Base-by-base conservation (phyloP, 2,797 vertebrate species). In the Synaphobranchus kaupii region DNA sequence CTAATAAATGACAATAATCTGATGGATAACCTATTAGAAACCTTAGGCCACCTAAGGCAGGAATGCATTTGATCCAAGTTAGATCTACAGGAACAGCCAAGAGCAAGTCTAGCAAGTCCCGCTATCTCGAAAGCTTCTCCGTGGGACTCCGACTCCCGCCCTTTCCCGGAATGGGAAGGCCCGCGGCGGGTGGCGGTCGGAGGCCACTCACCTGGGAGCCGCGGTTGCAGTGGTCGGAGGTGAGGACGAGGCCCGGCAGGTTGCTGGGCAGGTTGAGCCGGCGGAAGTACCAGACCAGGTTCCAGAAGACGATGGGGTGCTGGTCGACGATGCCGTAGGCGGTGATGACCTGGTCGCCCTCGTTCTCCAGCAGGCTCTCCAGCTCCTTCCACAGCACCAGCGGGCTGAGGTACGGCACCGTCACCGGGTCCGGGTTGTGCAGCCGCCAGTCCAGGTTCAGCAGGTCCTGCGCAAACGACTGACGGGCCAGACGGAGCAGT, bases 281-380 rank as follows among this genome's bases (percentile, higher is more conserved):
- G 60, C 95, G 96, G 93, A 99, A 99, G 94, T 98, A 99, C 98
- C 99, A 99, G 91, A 99, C 97, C 25, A 99, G 95, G 93, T 99
- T 99, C 99, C 99, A 99, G 95, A 99, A 99, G 44, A 99, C 97
- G 2, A 99, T 99, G 28, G 98, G 99, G 88, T 99, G 99, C 48
- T 99, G 99, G 94, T 99, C 98, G 44, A 99, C 98, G 80, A 99
- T 96, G 86, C 96, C 97, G 0, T 97, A 96, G 83, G 97, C 97
- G 0, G 97, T 97, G 90, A 99, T 95, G 34, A 95, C 98, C 90
- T 96, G 97, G 90, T 99, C 98, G 0, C 99, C 99, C 93, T 99
- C 99, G 1, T 99, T 99, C 90, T 98, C 98, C 91, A 99, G 92
- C 86, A 99, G 96, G 89, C 97, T 99, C 92, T 99, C 99, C 89